Base-by-base conservation (phyloP, 2,113 vertebrate species). In the Phocoena phocoena region DNA sequence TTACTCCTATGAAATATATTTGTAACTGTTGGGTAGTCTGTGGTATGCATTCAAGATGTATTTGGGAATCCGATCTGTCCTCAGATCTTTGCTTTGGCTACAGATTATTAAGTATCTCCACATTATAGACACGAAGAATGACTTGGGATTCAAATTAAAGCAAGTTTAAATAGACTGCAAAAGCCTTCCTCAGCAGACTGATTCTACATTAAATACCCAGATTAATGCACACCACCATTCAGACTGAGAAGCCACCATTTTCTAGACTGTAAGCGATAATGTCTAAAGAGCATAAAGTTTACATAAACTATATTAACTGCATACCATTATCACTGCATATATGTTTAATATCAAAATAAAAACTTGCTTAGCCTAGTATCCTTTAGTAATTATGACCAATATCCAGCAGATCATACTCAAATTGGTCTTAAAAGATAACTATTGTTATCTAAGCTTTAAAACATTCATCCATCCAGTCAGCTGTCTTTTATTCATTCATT, bases 21-120 rank as follows among this genome's bases (percentile, higher is more conserved):
- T 94, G 63, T 76, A 97, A 91, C 89, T 31, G 41, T 8, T 80
- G 58, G 11, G 33, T 60, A 80, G 74, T 85, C 73, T 87, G 1
- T 76, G 79, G 14, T 87, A 60, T 67, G 53, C 65, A 76, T 95
- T 97, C 65, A 68, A 58, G 83, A 96, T 76, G n/a, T 88, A 81
- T 60, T 90, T 93, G 3, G 2, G 55, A 97, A 90, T 77, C 21
- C 50, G 90, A 88, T 96, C 96, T 93, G 68, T 90, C 53, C 87
- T 53, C 79, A 93, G 85, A 97, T 98, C 96, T 97, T 97, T 85
- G 86, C 89, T 97, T 97, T 96, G 94, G 65, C 60, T 95, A 65
- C 90, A 97, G 90, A 97, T 95, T 96, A 97, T 97, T 97, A 98
- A 97, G 80, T 85, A 97, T 84, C 97, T 97, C 95, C 95, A 97